Base-by-base conservation (phyloP, 1,140 invertebrate genomes). In the Holcopasites calliopsidis region DNA sequence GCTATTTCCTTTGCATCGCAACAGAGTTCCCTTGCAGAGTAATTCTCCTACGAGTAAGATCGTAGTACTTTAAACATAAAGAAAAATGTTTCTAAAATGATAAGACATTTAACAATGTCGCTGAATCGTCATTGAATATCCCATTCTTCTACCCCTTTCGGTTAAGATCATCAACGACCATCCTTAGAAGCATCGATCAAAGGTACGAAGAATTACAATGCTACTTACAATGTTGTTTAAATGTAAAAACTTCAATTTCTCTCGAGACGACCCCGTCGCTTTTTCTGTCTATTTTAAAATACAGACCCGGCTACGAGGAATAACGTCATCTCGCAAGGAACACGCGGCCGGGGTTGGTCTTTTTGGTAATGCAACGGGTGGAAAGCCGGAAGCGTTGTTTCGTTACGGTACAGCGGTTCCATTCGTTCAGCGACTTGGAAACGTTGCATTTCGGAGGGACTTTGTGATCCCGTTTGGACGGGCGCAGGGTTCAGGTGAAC, bases 21-120 rank as follows among this genome's bases (percentile, higher is more conserved):
- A 16, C 31, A 38, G n/a, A 18, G 47, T 16, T 8, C 28, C 10
- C 31, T 13, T 10, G 61, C 49, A 26, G 50, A 64, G 64, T 81
- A 82, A 82, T 80, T 52, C 10, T 2, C 26, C 3, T 4, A 4
- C 57, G 26, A 35, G n/a, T 35, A 57, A 69, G 58, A 57, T 66
- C 52, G 38, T 13, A 31, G n/a, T n/a, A n/a, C n/a, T n/a, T n/a
- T n/a, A n/a, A n/a, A n/a, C n/a, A n/a, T n/a, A n/a, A n/a, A n/a
- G n/a, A n/a, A n/a, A n/a, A n/a, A n/a, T n/a, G n/a, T n/a, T n/a
- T 26, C 28, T 8, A 47, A 70, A 79, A 68, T 79, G 82, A 75
- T 70, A 62, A 61, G 26, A 49, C 49, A 40, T 50, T 33, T 68
- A 50, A 31, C n/a, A 40, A 33, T 23, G 10, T 62, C 61, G 21